Evolutionary conservation across 2,888 invertebrate species (phyloP), one percentile per base, ranked within the genome.

Genomic region (Drosophila basisetae): DNA sequence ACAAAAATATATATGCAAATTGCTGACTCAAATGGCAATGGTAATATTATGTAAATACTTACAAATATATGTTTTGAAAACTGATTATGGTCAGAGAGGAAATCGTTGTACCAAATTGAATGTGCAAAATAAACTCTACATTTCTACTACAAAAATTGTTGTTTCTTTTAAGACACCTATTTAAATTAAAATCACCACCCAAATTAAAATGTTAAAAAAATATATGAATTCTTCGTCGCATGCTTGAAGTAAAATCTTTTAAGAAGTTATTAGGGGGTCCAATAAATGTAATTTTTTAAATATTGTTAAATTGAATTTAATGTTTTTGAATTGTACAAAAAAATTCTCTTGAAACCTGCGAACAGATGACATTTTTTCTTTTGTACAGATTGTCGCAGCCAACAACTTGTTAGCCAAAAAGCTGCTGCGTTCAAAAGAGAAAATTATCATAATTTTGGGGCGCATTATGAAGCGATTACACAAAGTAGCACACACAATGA

Each of bases 401-500:
- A 39, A 30, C 35, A 52, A 66, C 41, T 37, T 41, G 61, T 41
- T 62, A 35, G 11, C 35, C 25, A 30, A 58, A 58, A 49, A 35
- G 39, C 39, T 39, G 75, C 43, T 55, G 59, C 59, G 76, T 52
- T n/a, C 55, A 35, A 43, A 33, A 66, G 43, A 41, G 59, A 61
- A 62, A 52, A 80, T 83, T 85, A 79, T 76, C 82, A 72, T 72
- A 74, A 78, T 83, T 88, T 84, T 52, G 61, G 61, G 69, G 71
- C 67, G 78, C 82, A 83, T 85, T 88, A 83, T 82, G 67, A 69
- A 80, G 73, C 82, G 82, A 76, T 89, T 77, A 78, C 65, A 77
- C 68, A 71, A 77, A 69, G 68, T 61, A 43, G 10, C n/a, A 31
- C 50, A 56, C 60, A 73, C 72, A 76, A 65, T 56, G 80, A 49